Evolutionary conservation across 1,140 invertebrate genomes (phyloP).

Genomic region (Orius laevigatus): DNA sequence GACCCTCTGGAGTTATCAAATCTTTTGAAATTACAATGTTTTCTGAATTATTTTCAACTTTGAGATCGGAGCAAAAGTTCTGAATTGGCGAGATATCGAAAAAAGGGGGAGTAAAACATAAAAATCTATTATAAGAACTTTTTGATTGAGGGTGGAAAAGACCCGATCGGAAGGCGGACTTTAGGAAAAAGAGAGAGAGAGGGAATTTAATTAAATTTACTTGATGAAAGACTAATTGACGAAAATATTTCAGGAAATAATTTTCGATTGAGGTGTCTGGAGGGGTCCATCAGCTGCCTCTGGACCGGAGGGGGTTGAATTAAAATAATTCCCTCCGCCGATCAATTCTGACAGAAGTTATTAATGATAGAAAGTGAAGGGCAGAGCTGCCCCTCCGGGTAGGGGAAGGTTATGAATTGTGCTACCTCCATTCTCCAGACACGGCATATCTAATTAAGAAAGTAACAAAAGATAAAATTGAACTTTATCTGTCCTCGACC

Average conservation of each 20-base stretch:
- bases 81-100: conserved; percentile 1
- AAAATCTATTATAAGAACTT: background rate
- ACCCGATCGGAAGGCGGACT: background rate
- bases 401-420: conserved; percentile 1
- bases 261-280: conserved; percentile 3
- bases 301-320: background rate
- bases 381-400: background rate
- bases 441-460: background rate
- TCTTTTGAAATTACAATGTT: too few relatives aligned
- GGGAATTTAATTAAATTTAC: conserved; percentile 10
- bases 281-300: background rate
- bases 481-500: background rate
- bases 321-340: conserved; percentile 9
- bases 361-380: conserved; percentile 5
- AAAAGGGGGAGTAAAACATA: conserved; percentile 1
- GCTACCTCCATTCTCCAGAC: conserved; percentile 1
- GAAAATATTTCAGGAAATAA: conserved; percentile 13
- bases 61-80: background rate
- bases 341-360: conserved; percentile 8
- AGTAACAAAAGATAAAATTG: conserved; percentile 2
- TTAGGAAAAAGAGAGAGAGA: background rate
- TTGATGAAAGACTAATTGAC: conserved; percentile 8
- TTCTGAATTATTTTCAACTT: too few relatives aligned
- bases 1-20: too few relatives aligned
- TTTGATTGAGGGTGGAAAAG: conserved; percentile 1